A percentile compares a stretch with the other conserved stretches of the same genome.
Conservation (phyloP, 2,797 vertebrate genomes). For the Bufotes viridis region DNA sequence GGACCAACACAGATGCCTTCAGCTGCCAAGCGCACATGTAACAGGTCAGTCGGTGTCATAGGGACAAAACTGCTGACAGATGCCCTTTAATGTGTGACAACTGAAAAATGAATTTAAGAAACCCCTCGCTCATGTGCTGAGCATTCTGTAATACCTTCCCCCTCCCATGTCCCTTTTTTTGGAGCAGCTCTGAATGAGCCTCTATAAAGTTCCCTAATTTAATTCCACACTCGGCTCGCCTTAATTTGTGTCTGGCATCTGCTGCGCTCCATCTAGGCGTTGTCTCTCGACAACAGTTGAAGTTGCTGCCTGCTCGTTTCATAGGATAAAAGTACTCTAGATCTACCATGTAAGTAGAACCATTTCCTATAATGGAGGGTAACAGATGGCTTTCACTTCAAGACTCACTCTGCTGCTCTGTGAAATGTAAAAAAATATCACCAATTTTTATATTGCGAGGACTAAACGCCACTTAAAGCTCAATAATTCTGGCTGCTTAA, state of each 20-base stretch:
- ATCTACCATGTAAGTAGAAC: conserved; percentile 32
- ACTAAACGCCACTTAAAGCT: conserved; percentile 21
- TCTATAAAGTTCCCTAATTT: conserved; percentile 39
- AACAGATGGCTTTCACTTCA: conserved; percentile 44
- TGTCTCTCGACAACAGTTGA: conserved; percentile 23
- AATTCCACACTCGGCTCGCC: conserved; percentile 18
- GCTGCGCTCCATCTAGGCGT: conserved; percentile 8
- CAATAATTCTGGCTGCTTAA: conserved; percentile 40
- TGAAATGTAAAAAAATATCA: conserved; percentile 19
- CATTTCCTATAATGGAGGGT: conserved; percentile 18
- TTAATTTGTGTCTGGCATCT: conserved; percentile 37
- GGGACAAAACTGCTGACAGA: too few relatives aligned
- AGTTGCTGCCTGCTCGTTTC: conserved; percentile 20
- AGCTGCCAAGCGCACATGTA: too few relatives aligned
- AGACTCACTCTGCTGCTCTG: conserved; percentile 24
- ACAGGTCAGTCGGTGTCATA: too few relatives aligned
- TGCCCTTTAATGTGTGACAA: not conserved
- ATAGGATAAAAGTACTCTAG: conserved; percentile 32
- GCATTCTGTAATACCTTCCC: not conserved
- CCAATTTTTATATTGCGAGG: conserved; percentile 22
- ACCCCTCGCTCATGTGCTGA: not conserved
- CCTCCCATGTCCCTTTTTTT: not conserved
- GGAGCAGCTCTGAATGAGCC: not conserved
- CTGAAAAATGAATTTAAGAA: not conserved
- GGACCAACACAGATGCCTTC: too few relatives aligned